phyloP scores from a whole-genome alignment of 1,140 invertebrate species.

The Orius laevigatus region DNA sequence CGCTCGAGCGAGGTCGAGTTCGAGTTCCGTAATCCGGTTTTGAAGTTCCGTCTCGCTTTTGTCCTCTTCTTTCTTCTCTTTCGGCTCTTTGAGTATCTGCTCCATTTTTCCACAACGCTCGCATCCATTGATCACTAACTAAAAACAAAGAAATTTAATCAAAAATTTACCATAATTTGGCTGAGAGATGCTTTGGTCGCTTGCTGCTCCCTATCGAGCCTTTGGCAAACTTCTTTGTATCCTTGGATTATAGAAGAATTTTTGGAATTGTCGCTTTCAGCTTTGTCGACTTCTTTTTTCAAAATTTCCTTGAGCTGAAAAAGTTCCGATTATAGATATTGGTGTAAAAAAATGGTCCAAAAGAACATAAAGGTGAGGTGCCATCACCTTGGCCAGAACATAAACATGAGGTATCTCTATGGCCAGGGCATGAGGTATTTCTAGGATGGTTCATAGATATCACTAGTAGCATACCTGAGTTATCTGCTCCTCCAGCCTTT shows the following conservation, averaged over 20 bases:
- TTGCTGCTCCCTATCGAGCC: slow-evolving; percentile 71
- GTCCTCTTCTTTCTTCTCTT: slow-evolving; percentile 8
- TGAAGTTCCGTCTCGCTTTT: slow-evolving; percentile 27
- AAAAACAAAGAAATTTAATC: slow-evolving; percentile 3
- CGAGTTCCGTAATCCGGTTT: slow-evolving; percentile 72
- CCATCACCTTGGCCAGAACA: too few relatives aligned
- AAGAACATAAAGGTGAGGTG: too few relatives aligned
- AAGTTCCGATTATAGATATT: slow-evolving; percentile 4
- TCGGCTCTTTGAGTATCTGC: slow-evolving; percentile 9
- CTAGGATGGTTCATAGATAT: too few relatives aligned
- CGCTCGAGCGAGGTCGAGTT: slow-evolving; percentile 88
- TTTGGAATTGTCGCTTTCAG: slow-evolving; percentile 52
- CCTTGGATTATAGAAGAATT: slow-evolving; percentile 68
- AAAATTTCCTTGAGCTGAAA: slow-evolving; percentile 65
- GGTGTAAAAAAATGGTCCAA: too few relatives aligned
- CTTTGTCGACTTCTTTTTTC: slow-evolving; percentile 55
- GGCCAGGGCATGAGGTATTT: too few relatives aligned
- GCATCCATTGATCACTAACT: slow-evolving; percentile 19
- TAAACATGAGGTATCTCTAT: too few relatives aligned
- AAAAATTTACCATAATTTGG: slow-evolving; percentile 36
- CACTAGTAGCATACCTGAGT: slow-evolving; percentile 32
- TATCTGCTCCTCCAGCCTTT: slow-evolving; percentile 59
- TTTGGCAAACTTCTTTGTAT: slow-evolving; percentile 81
- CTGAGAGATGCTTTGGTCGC: slow-evolving; percentile 37
- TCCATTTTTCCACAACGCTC: slow-evolving; percentile 16